These are phyloP conservation scores for Ceuthmochares aereus DNA, from an alignment of 2,113 vertebrate genomes.

Conservation along the genomic window DNA sequence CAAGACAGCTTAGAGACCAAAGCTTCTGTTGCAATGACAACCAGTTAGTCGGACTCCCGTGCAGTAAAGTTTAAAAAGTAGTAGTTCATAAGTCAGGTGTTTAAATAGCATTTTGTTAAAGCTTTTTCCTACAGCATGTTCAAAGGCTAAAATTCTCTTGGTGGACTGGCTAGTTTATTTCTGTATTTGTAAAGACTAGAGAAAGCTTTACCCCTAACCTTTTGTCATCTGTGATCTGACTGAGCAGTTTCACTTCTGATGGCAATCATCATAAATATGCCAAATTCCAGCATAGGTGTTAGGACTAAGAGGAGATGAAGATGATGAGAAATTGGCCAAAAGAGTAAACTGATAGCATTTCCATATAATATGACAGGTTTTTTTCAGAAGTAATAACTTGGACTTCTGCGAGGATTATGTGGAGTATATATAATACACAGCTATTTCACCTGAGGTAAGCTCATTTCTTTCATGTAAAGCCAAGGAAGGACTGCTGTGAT, in stretches of 20 bases:
- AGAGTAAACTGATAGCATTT: neutral
- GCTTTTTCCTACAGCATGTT: neutral
- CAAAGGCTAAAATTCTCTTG: neutral
- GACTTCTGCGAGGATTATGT: neutral
- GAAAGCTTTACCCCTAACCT: neutral
- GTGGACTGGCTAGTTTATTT: neutral
- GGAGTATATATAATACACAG: neutral
- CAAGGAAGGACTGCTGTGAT: neutral
- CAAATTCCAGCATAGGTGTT: neutral
- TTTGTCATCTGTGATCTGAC: neutral
- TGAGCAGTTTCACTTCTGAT: neutral
- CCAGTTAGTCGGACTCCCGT: neutral
- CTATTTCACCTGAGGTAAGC: neutral
- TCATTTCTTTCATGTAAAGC: neutral
- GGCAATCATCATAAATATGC: neutral
- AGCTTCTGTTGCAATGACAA: neutral
- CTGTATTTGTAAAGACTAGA: neutral
- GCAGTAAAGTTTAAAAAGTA: neutral
- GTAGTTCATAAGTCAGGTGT: neutral
- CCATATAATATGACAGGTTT: neutral
- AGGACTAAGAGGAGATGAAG: neutral
- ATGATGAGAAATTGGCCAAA: neutral
- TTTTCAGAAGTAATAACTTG: neutral
- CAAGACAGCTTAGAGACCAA: neutral
- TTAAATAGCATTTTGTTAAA: neutral